Evolutionary conservation across 1,140 invertebrate genomes (phyloP).

Genomic region (Platyscapa corneri): DNA sequence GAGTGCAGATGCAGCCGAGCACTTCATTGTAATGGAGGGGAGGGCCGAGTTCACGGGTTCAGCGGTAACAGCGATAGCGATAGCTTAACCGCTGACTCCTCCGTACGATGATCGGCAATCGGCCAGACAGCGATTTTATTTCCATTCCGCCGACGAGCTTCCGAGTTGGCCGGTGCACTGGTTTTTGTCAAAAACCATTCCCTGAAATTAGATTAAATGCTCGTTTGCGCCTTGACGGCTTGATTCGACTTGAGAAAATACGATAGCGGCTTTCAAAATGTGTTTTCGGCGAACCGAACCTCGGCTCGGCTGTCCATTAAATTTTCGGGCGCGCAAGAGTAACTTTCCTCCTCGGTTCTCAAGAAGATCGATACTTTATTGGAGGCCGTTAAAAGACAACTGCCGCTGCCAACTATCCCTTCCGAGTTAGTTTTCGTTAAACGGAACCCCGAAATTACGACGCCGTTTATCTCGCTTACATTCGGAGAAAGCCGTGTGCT

Average conservation of each 20-base stretch:
- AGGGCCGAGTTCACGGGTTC: neutral
- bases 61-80: neutral
- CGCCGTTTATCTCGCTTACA: too few species aligned
- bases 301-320: neutral
- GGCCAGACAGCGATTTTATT: neutral
- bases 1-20: slow-evolving; percentile 6
- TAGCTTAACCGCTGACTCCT: neutral
- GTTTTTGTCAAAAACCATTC: too few species aligned
- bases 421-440: neutral
- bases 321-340: neutral
- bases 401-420: neutral
- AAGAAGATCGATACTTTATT: neutral
- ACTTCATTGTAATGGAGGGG: slow-evolving; percentile 3
- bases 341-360: neutral
- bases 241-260: neutral
- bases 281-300: neutral
- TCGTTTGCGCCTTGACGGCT: neutral
- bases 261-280: neutral
- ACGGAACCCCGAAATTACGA: neutral
- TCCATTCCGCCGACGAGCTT: too few species aligned
- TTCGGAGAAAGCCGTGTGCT: too few species aligned
- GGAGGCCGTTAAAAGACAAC: slow-evolving; percentile 5
- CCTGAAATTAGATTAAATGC: too few species aligned
- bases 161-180: too few species aligned
- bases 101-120: neutral